Evolutionary conservation across 1,140 invertebrate species (phyloP), one percentile per base, ranked within the genome.

Genomic region (Cherax destructor): DNA sequence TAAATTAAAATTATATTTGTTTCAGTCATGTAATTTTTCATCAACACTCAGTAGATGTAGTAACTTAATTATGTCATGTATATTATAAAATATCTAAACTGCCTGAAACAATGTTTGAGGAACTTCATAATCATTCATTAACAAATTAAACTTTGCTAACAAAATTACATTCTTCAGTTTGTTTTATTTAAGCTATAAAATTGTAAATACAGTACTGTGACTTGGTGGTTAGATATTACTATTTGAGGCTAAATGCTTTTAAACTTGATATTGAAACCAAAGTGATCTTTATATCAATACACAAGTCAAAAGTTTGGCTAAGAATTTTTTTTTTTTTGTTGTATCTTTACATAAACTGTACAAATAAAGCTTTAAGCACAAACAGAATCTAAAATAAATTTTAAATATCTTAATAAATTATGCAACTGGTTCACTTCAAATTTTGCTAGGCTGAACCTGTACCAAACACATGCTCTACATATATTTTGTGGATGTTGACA

Each of bases 361-460:
- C 69, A 74, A 74, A 11, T 74, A 74, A 74, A 74, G 69, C 69
- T 74, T 74, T 3, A 74, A 74, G 69, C 24, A 74, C 13, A 74
- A 9, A 16, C 69, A 30, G 69, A n/a, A 74, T n/a, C 24, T n/a
- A 30, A 30, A 30, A 74, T 11, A 74, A 9, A 9, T 24, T 74
- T 30, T 30, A 74, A 9, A 4, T 56, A 10, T 10, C 52, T 10
- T 56, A 4, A 11, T 74, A 65, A 65, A 65, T 21, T 21, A 13
- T 65, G 11, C 5, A 65, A 21, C 18, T 13, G 18, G 61, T 65
- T 65, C 61, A 65, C 21, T 65, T 65, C 21, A 65, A 18, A 18
- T 65, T 65, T 18, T 21, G 5, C 21, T 6, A 65, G 61, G 61
- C 13, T 65, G 21, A 65, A 65, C 61, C 61, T 65, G 61, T 18